Percentiles rank a stretch among this genome's conserved stretches.
phyloP scores from a whole-genome alignment of 2,888 invertebrate genomes.

The Melanotus villosus region DNA sequence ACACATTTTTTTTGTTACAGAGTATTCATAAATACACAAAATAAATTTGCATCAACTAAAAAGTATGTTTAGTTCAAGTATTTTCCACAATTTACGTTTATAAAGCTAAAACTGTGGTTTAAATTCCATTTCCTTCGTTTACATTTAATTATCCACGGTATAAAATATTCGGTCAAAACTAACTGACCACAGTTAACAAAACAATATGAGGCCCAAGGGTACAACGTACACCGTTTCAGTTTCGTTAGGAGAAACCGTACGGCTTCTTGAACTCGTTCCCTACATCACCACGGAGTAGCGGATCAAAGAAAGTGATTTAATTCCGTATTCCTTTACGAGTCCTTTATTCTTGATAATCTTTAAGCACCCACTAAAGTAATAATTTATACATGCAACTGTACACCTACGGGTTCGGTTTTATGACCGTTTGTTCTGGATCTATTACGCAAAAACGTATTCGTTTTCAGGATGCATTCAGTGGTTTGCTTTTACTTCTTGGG shows the following conservation, averaged over 20 bases:
- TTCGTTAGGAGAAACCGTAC: slow-evolving; percentile 35
- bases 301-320: slow-evolving; percentile 37
- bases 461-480: slow-evolving; percentile 16
- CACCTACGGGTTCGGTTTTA: slow-evolving; percentile 7
- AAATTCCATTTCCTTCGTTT: too few relatives aligned
- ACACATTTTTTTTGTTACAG: too few relatives aligned
- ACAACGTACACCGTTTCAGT: slow-evolving; percentile 32
- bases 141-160: too few relatives aligned
- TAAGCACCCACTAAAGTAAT: background rate
- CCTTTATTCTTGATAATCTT: slow-evolving; percentile 5
- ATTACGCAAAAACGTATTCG: slow-evolving; percentile 15
- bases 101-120: too few relatives aligned
- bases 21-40: too few relatives aligned
- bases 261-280: slow-evolving; percentile 33
- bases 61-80: too few relatives aligned
- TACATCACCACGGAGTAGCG: slow-evolving; percentile 27
- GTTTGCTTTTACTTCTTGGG: background rate
- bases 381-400: background rate
- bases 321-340: background rate
- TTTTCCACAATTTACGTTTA: too few relatives aligned
- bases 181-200: slow-evolving; percentile 31
- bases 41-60: too few relatives aligned
- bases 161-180: slow-evolving; percentile 2
- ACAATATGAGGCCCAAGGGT: slow-evolving; percentile 27
- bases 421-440: slow-evolving; percentile 8